Percentiles rank a stretch among this genome's conserved stretches.
phyloP scores from a whole-genome alignment of 2,113 vertebrate species.

The Sinocyclocheilus anshuiensis region DNA sequence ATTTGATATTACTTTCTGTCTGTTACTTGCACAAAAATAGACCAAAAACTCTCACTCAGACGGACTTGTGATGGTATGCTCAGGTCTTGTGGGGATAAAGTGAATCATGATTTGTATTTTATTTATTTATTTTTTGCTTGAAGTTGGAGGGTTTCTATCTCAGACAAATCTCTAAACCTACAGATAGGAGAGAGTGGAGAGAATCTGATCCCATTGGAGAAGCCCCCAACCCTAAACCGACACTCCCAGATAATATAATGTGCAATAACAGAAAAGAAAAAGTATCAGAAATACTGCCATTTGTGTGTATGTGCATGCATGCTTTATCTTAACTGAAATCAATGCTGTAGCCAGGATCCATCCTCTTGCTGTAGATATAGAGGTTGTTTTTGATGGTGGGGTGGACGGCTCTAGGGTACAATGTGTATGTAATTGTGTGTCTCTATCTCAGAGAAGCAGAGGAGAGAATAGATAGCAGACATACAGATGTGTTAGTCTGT shows the following conservation, averaged over 20 bases:
- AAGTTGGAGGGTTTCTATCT: conserved; percentile 33
- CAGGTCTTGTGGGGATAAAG: conserved; percentile 32
- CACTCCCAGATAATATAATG: conserved; percentile 15
- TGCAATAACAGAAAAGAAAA: conserved; percentile 18
- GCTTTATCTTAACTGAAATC: conserved; percentile 64
- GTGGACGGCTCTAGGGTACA: conserved; percentile 7
- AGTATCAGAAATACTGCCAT: conserved; percentile 20
- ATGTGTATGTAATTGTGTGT: neutral
- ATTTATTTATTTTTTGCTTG: conserved; percentile 36
- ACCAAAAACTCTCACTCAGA: conserved; percentile 4
- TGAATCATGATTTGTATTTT: conserved; percentile 46
- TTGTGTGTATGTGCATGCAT: neutral
- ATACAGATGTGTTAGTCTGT: neutral
- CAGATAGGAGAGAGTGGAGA: conserved; percentile 4
- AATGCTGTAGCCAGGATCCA: conserved; percentile 56
- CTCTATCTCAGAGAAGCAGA: conserved; percentile 41
- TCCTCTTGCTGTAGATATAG: conserved; percentile 45
- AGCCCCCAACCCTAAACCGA: neutral
- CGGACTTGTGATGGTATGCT: conserved; percentile 10
- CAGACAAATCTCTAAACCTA: conserved; percentile 43
- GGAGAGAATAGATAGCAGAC: conserved; percentile 23
- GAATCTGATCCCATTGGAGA: conserved; percentile 1
- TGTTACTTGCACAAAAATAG: neutral
- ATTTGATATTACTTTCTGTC: conserved; percentile 19
- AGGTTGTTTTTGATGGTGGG: conserved; percentile 29